A percentile compares a stretch with the other conserved stretches of the same genome.
phyloP scores from a whole-genome alignment of 2,888 invertebrate species.

The Oligia latruncula region DNA sequence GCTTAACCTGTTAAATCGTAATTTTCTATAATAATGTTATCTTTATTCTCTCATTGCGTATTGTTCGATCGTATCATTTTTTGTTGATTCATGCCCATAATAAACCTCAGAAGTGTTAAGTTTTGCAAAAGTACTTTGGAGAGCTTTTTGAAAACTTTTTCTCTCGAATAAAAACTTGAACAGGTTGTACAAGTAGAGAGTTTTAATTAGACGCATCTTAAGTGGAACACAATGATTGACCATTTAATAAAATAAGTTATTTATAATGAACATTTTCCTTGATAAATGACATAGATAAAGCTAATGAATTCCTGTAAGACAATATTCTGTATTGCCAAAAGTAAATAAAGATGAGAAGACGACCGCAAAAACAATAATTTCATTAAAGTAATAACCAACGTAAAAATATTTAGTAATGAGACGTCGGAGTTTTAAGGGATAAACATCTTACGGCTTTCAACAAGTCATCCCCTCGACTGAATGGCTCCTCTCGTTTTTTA shows the following conservation, averaged over 20 bases:
- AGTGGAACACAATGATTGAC: slow-evolving; percentile 24
- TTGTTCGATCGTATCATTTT: slow-evolving; percentile 3
- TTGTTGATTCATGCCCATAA: slow-evolving; percentile 24
- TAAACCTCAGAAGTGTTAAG: slow-evolving; percentile 8
- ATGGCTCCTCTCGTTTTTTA: slow-evolving; percentile 28
- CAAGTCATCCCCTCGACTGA: slow-evolving; percentile 44
- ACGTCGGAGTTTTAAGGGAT: slow-evolving; percentile 38
- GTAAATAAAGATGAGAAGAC: slow-evolving; percentile 21
- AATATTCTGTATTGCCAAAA: slow-evolving; percentile 29
- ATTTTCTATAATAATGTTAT: slow-evolving; percentile 66
- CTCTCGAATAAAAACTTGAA: slow-evolving; percentile 22
- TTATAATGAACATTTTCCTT: slow-evolving; percentile 18
- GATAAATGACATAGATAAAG: slow-evolving; percentile 48
- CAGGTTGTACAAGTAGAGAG: slow-evolving; percentile 27
- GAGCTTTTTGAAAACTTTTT: slow-evolving; percentile 15
- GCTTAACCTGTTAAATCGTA: slow-evolving; percentile 77
- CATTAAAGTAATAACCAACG: slow-evolving; percentile 43
- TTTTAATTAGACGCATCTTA: slow-evolving; percentile 50
- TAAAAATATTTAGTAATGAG: slow-evolving; percentile 51
- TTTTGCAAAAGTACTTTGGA: slow-evolving; percentile 18
- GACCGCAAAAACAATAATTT: slow-evolving; percentile 33
- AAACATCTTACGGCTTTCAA: slow-evolving; percentile 51
- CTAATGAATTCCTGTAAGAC: slow-evolving; percentile 24
- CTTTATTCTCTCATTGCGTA: slow-evolving; percentile 52
- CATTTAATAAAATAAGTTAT: slow-evolving; percentile 40